Percentiles rank a stretch among this genome's conserved stretches.
These are phyloP conservation scores for Colius striatus DNA, from an alignment of 2,113 vertebrate species.

Conservation along the genomic window DNA sequence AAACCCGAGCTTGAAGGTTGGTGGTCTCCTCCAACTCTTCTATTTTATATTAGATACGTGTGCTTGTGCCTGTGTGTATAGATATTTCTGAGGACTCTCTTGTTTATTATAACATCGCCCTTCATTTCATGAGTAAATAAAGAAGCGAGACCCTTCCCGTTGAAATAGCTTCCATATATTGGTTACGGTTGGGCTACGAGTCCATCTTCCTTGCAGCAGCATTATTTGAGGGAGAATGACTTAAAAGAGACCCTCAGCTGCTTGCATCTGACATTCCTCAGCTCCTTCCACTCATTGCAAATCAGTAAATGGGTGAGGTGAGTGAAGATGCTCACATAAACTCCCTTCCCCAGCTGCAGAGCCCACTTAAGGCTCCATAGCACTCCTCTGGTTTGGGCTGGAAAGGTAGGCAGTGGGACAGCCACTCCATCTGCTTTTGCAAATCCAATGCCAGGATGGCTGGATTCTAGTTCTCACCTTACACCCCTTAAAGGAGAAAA, in stretches of 20 bases:
- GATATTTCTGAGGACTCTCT: background rate
- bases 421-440: background rate
- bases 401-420: background rate
- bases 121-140: background rate
- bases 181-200: background rate
- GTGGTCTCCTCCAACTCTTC: slow-evolving; percentile 1
- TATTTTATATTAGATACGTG: background rate
- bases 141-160: background rate
- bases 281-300: background rate
- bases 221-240: background rate
- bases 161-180: background rate
- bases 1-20: background rate
- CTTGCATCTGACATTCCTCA: background rate
- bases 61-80: background rate
- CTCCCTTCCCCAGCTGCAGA: background rate
- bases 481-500: background rate
- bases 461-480: background rate
- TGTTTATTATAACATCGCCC: background rate
- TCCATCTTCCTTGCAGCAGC: background rate
- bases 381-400: no score
- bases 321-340: background rate
- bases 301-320: background rate
- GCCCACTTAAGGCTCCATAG: rapidly evolving
- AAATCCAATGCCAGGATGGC: background rate
- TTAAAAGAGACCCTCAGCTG: background rate